phyloP scores from a whole-genome alignment of 2,797 vertebrate genomes.

The Menidia menidia region DNA sequence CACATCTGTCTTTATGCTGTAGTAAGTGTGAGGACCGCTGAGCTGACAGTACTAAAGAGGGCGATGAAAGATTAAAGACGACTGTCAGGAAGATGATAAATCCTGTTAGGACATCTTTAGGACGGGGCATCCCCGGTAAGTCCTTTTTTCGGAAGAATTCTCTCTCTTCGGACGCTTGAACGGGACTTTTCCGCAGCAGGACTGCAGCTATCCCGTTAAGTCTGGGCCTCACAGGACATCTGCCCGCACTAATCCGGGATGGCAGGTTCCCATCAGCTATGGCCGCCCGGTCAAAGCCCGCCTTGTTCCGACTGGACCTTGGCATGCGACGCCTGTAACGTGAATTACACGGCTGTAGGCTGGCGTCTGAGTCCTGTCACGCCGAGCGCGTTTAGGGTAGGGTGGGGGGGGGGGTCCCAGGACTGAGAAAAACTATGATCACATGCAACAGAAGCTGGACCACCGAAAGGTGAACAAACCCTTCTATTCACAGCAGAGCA shows the following conservation, averaged over 20 bases:
- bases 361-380: background rate
- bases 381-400: background rate
- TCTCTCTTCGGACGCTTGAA: background rate
- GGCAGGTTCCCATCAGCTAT: constrained; percentile 9
- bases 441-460: background rate
- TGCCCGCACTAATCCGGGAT: constrained; percentile 29
- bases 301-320: background rate
- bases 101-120: constrained; percentile 39
- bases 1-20: background rate
- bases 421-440: background rate
- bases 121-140: constrained; percentile 38
- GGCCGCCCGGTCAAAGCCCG: background rate
- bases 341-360: background rate
- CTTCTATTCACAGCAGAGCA: too few species aligned
- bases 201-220: background rate
- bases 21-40: background rate
- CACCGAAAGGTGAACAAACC: too few species aligned
- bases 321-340: background rate
- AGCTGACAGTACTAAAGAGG: background rate
- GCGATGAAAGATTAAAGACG: constrained; percentile 26
- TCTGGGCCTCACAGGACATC: constrained; percentile 29
- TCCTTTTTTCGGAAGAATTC: background rate
- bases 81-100: constrained; percentile 18
- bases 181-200: background rate
- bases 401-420: constrained; percentile 3